Evolutionary conservation across 2,797 vertebrate genomes (phyloP).

Genomic region (Syndactyla subalaris): DNA sequence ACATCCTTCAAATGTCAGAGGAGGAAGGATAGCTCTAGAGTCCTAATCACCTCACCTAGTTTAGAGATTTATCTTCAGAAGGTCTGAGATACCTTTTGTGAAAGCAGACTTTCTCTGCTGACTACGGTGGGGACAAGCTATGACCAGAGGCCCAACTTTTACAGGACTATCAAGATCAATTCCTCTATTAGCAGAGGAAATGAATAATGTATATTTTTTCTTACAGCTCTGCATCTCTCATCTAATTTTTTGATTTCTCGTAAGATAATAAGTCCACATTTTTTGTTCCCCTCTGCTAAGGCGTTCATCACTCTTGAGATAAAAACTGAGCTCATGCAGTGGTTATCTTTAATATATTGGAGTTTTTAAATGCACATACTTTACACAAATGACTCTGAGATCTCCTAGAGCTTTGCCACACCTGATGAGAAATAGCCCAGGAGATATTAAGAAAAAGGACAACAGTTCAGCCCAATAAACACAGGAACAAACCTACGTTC

Average conservation of each 20-base stretch:
- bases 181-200: constrained; percentile 1
- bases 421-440: neutral
- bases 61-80: neutral
- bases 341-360: neutral
- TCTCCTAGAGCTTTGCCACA: neutral
- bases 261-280: neutral
- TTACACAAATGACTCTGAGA: neutral
- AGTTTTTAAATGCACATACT: neutral
- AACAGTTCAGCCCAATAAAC: neutral
- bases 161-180: neutral
- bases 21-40: neutral
- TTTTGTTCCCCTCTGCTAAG: neutral
- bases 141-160: neutral
- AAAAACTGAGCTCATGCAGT: neutral
- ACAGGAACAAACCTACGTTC: neutral
- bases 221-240: neutral
- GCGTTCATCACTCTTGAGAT: neutral
- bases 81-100: neutral
- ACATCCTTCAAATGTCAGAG: neutral
- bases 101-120: neutral
- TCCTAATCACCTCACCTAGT: neutral
- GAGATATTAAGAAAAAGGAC: neutral
- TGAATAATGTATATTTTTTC: neutral
- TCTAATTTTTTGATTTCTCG: neutral
- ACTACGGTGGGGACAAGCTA: neutral